Percentiles rank a stretch among this genome's conserved stretches.
Evolutionary conservation across 2,797 vertebrate species (phyloP).

Genomic region (Melanotaenia parkinsoni): DNA sequence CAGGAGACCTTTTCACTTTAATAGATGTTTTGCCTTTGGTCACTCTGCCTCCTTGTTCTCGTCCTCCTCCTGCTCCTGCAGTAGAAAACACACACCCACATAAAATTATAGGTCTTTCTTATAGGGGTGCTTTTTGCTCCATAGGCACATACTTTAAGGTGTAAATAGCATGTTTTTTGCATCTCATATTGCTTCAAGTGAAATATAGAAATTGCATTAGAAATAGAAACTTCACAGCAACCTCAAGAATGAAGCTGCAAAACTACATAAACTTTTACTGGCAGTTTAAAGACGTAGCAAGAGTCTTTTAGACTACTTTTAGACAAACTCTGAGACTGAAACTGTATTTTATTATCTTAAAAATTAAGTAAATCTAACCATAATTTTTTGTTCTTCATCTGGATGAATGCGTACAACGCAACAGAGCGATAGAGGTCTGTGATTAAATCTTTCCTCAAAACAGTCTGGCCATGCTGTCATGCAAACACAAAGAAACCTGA

Average conservation of each 20-base stretch:
- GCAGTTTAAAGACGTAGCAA: not conserved
- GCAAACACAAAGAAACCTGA: conserved; percentile 25
- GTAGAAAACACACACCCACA: conserved; percentile 5
- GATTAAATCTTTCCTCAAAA: conserved; percentile 49
- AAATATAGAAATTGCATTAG: not conserved
- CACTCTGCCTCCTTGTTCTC: not conserved
- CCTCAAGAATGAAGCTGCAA: conserved; percentile 12
- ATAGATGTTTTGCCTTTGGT: conserved; percentile 64
- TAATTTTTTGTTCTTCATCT: not conserved
- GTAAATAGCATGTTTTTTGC: conserved; percentile 40
- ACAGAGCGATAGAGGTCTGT: conserved; percentile 30
- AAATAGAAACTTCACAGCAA: conserved; percentile 24
- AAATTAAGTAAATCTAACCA: not conserved
- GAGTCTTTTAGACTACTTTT: not conserved
- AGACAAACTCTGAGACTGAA: not conserved
- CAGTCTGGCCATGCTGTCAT: conserved; percentile 12
- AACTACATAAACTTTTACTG: not conserved
- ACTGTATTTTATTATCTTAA: not conserved
- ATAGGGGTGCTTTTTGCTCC: not conserved
- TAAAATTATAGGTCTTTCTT: conserved; percentile 32
- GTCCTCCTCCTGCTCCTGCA: conserved; percentile 11
- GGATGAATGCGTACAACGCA: not conserved
- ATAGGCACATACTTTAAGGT: not conserved
- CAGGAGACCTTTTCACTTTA: conserved; percentile 47
- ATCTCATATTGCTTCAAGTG: not conserved